Evolutionary conservation across 2,113 vertebrate genomes (phyloP).

Genomic region (Salvelinus sp.): DNA sequence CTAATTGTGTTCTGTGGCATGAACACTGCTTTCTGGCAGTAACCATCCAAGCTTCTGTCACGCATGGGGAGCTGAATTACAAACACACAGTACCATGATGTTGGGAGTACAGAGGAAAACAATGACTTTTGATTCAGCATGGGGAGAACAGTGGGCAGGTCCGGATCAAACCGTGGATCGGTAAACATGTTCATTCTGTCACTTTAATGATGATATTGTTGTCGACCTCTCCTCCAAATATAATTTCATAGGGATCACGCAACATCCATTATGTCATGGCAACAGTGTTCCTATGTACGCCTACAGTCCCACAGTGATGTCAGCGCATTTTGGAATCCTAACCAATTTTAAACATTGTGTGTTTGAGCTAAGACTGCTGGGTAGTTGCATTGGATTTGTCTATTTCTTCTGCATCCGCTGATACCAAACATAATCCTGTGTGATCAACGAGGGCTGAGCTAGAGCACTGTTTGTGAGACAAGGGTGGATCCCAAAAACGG

Average conservation of each 20-base stretch:
- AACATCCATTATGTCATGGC: not conserved
- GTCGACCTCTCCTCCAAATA: not conserved
- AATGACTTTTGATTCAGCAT: constrained; percentile 33
- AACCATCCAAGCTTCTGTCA: not conserved
- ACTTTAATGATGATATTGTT: not conserved
- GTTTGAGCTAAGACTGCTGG: too few species aligned
- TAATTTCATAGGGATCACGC: not conserved
- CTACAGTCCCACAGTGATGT: too few species aligned
- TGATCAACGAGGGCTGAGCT: too few species aligned
- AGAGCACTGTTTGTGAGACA: too few species aligned
- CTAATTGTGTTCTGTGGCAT: not conserved
- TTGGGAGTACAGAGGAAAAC: not conserved
- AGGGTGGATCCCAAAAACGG: too few species aligned
- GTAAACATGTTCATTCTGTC: constrained; percentile 5
- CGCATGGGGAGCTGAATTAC: not conserved
- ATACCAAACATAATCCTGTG: too few species aligned
- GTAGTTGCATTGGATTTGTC: too few species aligned
- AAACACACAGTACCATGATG: not conserved
- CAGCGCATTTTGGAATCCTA: too few species aligned
- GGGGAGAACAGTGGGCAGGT: not conserved
- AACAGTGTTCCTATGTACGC: too few species aligned
- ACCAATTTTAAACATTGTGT: too few species aligned
- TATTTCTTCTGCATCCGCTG: too few species aligned
- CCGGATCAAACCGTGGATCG: not conserved
- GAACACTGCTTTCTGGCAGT: not conserved